Percentiles rank a stretch among this genome's conserved stretches.
These are phyloP conservation scores for Acanthopagrus latus DNA, from an alignment of 2,797 vertebrate genomes.

Conservation along the genomic window DNA sequence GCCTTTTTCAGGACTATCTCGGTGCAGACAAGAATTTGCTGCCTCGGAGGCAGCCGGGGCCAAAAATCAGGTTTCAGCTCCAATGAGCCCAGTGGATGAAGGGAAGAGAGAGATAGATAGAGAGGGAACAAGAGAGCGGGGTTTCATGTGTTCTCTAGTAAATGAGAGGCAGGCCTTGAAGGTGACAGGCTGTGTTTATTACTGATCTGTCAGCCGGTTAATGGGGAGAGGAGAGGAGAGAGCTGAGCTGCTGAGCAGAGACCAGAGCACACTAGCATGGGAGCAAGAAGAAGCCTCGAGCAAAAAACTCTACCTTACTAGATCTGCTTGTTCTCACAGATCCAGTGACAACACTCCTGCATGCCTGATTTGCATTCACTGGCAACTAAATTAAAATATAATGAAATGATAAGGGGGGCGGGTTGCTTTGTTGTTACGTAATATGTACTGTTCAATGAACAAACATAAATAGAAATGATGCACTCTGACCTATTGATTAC, in stretches of 20 bases:
- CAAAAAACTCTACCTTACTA: constrained; percentile 70
- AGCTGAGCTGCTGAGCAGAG: constrained; percentile 74
- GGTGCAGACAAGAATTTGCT: constrained; percentile 82
- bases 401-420: not conserved
- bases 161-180: constrained; percentile 88
- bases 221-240: constrained; percentile 82
- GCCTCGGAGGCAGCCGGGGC: constrained; percentile 77
- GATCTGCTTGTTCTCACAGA: constrained; percentile 70
- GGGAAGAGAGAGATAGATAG: constrained; percentile 61
- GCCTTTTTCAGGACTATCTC: constrained; percentile 86
- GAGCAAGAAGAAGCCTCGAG: constrained; percentile 67
- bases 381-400: constrained; percentile 39
- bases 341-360: constrained; percentile 54
- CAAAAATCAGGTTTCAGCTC: constrained; percentile 86
- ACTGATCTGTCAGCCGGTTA: constrained; percentile 89
- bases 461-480: constrained; percentile 4
- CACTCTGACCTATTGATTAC: not conserved
- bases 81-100: constrained; percentile 83
- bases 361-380: constrained; percentile 32
- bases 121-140: constrained; percentile 59
- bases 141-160: constrained; percentile 86
- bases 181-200: constrained; percentile 90
- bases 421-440: constrained; percentile 37
- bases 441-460: constrained; percentile 24
- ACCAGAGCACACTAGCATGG: constrained; percentile 68